Conservation (phyloP, 2,888 invertebrate genomes). For the Selenia dentaria region DNA sequence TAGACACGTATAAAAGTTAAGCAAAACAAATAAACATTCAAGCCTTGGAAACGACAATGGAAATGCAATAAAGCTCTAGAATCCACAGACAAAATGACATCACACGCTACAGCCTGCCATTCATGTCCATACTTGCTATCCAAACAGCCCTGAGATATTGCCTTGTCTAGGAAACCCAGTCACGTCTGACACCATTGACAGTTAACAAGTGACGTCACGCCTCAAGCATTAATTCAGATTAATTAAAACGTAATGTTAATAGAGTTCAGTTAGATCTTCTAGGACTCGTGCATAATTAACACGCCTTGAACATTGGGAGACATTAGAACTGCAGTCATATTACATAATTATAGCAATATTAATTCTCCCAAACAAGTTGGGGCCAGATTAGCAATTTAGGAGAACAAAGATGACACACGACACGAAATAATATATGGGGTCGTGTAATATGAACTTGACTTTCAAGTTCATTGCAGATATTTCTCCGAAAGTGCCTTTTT, state of each 20-base stretch:
- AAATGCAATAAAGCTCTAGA: slow-evolving; percentile 22
- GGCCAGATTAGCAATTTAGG: slow-evolving; percentile 7
- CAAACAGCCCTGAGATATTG: slow-evolving; percentile 32
- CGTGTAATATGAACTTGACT: slow-evolving; percentile 8
- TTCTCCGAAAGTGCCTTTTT: no score
- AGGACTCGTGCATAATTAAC: slow-evolving; percentile 18
- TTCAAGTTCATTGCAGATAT: slow-evolving; percentile 1
- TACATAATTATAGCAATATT: slow-evolving; percentile 8
- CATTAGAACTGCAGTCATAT: slow-evolving; percentile 2
- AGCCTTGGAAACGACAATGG: slow-evolving; percentile 16
- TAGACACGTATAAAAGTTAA: no score
- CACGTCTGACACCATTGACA: slow-evolving; percentile 45
- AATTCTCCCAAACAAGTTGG: slow-evolving; percentile 8
- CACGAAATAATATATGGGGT: slow-evolving; percentile 7
- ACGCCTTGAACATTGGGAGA: slow-evolving; percentile 5
- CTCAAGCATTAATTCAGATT: slow-evolving; percentile 44
- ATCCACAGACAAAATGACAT: slow-evolving; percentile 27
- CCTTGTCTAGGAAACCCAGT: slow-evolving; percentile 31
- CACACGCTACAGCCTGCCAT: slow-evolving; percentile 23
- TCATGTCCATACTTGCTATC: slow-evolving; percentile 21
- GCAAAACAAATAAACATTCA: slow-evolving; percentile 11
- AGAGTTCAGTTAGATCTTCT: slow-evolving; percentile 20
- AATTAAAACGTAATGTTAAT: slow-evolving; percentile 36
- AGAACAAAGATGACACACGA: slow-evolving; percentile 4
- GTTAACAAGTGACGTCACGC: slow-evolving; percentile 40